phyloP scores from a whole-genome alignment of 1,140 invertebrate genomes.

The Cydia strobilella region DNA sequence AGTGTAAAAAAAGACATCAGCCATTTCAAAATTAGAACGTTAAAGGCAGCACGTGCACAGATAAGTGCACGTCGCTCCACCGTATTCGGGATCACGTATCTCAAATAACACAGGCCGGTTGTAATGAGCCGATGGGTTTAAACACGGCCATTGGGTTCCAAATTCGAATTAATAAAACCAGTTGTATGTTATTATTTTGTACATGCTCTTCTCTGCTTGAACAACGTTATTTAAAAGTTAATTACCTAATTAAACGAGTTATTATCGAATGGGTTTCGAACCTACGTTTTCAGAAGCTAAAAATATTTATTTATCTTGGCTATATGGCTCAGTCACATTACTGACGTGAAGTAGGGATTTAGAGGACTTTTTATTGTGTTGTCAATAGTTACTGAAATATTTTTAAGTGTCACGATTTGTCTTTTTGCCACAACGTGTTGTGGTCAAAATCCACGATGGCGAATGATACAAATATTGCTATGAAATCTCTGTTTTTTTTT shows the following conservation, averaged over 20 bases:
- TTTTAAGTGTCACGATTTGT: too few relatives aligned
- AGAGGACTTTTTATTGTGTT: too few relatives aligned
- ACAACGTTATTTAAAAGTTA: background rate
- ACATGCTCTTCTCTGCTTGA: background rate
- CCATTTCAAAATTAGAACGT: slow-evolving; percentile 27
- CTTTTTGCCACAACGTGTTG: too few relatives aligned
- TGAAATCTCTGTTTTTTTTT: too few relatives aligned
- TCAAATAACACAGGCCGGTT: slow-evolving; percentile 31
- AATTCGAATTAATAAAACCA: slow-evolving; percentile 22
- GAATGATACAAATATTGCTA: too few relatives aligned
- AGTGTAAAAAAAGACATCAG: background rate
- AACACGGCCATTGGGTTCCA: slow-evolving; percentile 19
- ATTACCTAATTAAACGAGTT: background rate
- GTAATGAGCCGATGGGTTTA: slow-evolving; percentile 15
- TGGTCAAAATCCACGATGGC: too few relatives aligned
- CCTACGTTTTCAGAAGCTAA: too few relatives aligned
- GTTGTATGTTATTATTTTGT: background rate
- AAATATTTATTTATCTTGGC: too few relatives aligned
- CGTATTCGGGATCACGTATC: slow-evolving; percentile 27
- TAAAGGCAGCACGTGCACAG: slow-evolving; percentile 28
- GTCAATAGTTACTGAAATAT: too few relatives aligned
- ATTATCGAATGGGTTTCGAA: too few relatives aligned
- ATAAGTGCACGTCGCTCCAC: slow-evolving; percentile 24
- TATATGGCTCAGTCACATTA: too few relatives aligned
- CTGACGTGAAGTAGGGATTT: too few relatives aligned